These are phyloP conservation scores for Catostomus latipinnis DNA, from an alignment of 2,797 vertebrate species.

Conservation along the genomic window DNA sequence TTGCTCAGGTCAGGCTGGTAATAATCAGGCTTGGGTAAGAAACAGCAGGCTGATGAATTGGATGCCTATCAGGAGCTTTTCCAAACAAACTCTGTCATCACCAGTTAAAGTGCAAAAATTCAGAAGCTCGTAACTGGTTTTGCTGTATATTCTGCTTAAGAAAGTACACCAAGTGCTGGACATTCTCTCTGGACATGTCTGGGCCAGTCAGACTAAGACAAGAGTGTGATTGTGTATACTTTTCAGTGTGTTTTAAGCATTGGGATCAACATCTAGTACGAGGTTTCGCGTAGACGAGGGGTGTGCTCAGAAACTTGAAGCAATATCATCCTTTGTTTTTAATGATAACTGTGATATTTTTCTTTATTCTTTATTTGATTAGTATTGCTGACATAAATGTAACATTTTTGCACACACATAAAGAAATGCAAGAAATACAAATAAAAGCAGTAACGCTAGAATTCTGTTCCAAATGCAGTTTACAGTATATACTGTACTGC, in stretches of 20 bases:
- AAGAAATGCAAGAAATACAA: no score
- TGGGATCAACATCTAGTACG: neutral
- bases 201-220: neutral
- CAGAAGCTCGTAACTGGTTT: neutral
- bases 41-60: neutral
- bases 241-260: neutral
- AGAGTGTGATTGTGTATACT: neutral
- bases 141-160: neutral
- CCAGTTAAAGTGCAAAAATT: neutral
- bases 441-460: no score
- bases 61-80: neutral
- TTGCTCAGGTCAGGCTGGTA: neutral
- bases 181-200: neutral
- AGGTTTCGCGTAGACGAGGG: neutral
- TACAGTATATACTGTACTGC: no score
- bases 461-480: neutral
- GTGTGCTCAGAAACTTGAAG: neutral
- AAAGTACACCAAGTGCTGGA: neutral
- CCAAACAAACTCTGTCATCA: neutral
- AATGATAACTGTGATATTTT: no score
- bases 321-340: no score
- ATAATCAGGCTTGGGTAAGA: neutral
- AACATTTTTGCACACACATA: no score
- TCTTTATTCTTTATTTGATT: no score
- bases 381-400: no score